Evolutionary conservation across 2,113 vertebrate genomes (phyloP).

Genomic region (Chunga burmeisteri): DNA sequence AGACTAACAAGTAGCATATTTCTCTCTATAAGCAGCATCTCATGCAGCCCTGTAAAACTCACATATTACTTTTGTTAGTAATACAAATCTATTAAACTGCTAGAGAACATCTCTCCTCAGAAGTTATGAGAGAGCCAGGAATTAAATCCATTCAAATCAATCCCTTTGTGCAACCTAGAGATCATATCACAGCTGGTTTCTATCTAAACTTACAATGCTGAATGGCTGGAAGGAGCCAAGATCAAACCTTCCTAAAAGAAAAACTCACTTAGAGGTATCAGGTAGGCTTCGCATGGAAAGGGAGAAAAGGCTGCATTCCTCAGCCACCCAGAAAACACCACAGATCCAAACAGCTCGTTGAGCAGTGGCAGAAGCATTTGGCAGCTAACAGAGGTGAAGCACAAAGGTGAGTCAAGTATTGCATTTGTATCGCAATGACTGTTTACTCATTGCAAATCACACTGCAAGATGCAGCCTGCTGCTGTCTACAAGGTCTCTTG

Average conservation of each 20-base stretch:
- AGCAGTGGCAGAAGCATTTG: not conserved
- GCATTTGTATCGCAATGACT: fast-evolving
- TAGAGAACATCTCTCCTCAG: not conserved
- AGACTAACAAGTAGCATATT: not conserved
- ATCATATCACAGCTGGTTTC: not conserved
- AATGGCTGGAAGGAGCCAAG: not conserved
- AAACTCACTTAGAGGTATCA: not conserved
- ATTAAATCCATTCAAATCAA: not conserved
- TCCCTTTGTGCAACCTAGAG: not conserved
- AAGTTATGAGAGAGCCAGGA: not conserved
- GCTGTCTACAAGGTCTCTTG: not conserved
- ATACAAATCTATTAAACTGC: not conserved
- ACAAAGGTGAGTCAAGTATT: not conserved
- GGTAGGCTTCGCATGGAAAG: not conserved
- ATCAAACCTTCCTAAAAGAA: not conserved
- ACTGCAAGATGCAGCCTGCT: not conserved
- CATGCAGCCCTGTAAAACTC: not conserved
- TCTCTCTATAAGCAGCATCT: not conserved
- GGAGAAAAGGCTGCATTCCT: not conserved
- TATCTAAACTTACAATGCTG: fast-evolving
- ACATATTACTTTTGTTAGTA: fast-evolving
- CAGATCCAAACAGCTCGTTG: not conserved
- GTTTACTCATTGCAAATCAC: not conserved
- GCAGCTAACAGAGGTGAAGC: not conserved
- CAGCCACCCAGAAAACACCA: not conserved